Percentiles rank a stretch among this genome's conserved stretches.
phyloP scores from a whole-genome alignment of 2,888 invertebrate genomes.

The Idaea straminata region DNA sequence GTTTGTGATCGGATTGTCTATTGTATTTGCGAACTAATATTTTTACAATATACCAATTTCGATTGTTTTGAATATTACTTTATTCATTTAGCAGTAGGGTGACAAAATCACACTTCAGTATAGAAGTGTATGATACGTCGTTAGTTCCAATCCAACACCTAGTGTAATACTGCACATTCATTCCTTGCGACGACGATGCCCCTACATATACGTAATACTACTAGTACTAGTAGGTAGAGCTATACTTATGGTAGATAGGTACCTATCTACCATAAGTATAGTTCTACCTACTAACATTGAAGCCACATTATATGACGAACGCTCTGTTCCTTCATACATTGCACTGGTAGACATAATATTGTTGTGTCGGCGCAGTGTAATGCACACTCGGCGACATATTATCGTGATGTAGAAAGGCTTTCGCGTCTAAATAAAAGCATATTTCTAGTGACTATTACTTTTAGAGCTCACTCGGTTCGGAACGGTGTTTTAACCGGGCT shows the following conservation, averaged over 20 bases:
- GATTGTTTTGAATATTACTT: neutral
- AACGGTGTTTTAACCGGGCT: slow-evolving; percentile 6
- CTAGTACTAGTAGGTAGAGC: too few species aligned
- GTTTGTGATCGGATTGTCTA: slow-evolving; percentile 32
- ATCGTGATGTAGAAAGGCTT: slow-evolving; percentile 38
- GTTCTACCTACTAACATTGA: slow-evolving; percentile 27
- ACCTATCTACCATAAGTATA: neutral
- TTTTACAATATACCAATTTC: neutral
- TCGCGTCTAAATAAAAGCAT: slow-evolving; percentile 35
- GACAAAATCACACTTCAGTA: too few species aligned
- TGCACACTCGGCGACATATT: slow-evolving; percentile 43
- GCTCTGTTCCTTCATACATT: slow-evolving; percentile 25
- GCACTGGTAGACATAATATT: slow-evolving; percentile 36
- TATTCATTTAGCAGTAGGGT: neutral
- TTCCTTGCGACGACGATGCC: slow-evolving; percentile 21
- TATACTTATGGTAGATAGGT: too few species aligned
- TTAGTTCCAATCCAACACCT: slow-evolving; percentile 33
- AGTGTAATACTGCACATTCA: slow-evolving; percentile 40
- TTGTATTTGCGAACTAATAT: neutral
- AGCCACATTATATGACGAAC: slow-evolving; percentile 41
- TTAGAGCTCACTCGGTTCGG: slow-evolving; percentile 14
- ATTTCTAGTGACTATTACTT: slow-evolving; percentile 33
- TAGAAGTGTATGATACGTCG: too few species aligned
- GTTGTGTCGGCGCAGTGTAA: slow-evolving; percentile 44
- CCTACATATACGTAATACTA: slow-evolving; percentile 34